Evolutionary conservation across 2,113 vertebrate genomes (phyloP).

Genomic region (Orycteropus afer): DNA sequence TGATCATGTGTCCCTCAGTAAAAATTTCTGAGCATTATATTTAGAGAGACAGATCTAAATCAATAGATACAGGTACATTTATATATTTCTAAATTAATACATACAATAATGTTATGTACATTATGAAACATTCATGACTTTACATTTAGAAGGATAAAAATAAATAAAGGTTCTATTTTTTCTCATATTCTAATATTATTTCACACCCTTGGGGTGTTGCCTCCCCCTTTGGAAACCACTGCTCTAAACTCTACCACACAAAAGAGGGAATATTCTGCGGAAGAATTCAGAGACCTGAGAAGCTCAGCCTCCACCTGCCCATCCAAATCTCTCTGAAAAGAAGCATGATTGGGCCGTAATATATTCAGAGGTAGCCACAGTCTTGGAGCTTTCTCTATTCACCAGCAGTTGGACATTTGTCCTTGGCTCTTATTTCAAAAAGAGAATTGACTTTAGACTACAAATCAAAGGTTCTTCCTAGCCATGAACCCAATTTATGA

Average conservation of each 20-base stretch:
- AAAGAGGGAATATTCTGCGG: neutral
- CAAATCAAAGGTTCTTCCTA: slow-evolving; percentile 40
- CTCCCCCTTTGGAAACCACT: neutral
- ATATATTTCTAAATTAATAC: neutral
- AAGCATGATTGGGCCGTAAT: slow-evolving; percentile 52
- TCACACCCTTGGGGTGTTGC: neutral
- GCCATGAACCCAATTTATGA: neutral
- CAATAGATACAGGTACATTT: neutral
- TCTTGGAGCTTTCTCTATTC: slow-evolving; percentile 37
- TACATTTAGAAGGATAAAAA: neutral
- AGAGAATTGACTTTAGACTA: slow-evolving; percentile 58
- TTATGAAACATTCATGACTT: neutral
- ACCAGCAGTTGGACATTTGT: slow-evolving; percentile 47
- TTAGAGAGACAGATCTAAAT: neutral
- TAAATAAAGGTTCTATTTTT: neutral
- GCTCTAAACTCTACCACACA: neutral
- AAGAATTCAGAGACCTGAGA: neutral
- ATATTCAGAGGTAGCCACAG: slow-evolving; percentile 37
- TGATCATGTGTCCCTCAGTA: neutral
- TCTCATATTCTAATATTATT: neutral
- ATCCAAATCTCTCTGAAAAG: slow-evolving; percentile 51
- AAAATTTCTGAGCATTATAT: neutral
- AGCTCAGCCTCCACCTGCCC: slow-evolving; percentile 32
- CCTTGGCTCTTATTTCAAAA: slow-evolving; percentile 57
- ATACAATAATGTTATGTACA: neutral